These are phyloP conservation scores for Anarrhichthys ocellatus DNA, from an alignment of 2,113 vertebrate species.

Conservation along the genomic window DNA sequence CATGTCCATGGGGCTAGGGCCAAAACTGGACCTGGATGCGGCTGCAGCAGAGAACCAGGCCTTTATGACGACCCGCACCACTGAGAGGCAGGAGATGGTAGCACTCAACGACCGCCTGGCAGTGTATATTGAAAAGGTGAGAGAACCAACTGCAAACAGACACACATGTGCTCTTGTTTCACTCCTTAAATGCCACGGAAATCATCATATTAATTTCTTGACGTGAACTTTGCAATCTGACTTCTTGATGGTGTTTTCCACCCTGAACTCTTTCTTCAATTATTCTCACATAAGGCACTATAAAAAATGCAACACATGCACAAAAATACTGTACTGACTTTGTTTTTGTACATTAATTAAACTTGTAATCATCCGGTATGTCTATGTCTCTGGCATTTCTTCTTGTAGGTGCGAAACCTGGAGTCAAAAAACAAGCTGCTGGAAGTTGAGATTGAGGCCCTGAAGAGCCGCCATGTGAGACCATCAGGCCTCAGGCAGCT, in stretches of 20 bases:
- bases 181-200: neutral
- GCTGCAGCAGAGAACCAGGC: constrained; percentile 81
- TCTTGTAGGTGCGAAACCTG: constrained; percentile 78
- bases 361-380: neutral
- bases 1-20: constrained; percentile 60
- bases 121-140: constrained; percentile 81
- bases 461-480: constrained; percentile 63
- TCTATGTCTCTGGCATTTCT: neutral
- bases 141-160: neutral
- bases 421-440: constrained; percentile 77
- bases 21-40: constrained; percentile 74
- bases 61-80: constrained; percentile 77
- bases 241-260: neutral
- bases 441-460: constrained; percentile 75
- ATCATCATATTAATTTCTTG: neutral
- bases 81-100: constrained; percentile 80
- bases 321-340: neutral
- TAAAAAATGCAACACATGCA: neutral
- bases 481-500: constrained; percentile 77
- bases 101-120: constrained; percentile 84
- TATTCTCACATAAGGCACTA: neutral
- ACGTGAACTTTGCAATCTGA: neutral
- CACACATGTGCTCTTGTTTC: neutral
- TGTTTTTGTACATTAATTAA: neutral
- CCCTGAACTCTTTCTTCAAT: neutral